phyloP scores from a whole-genome alignment of 2,888 invertebrate species.

The Invenusta paracnida region DNA sequence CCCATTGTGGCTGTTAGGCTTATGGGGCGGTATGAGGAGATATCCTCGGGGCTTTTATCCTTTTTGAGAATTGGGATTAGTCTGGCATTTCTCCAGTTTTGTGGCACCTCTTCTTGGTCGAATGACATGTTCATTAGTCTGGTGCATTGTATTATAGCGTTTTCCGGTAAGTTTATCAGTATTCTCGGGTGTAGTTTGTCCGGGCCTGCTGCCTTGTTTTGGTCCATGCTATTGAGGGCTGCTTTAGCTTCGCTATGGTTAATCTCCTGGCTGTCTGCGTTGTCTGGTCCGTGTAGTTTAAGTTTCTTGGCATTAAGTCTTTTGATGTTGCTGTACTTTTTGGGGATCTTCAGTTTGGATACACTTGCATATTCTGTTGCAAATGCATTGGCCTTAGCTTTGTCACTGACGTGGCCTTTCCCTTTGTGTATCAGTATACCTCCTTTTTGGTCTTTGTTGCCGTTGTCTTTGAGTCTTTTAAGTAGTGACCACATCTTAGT shows the following conservation, averaged over 20 bases:
- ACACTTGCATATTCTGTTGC: neutral
- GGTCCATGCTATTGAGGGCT: neutral
- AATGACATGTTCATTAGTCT: neutral
- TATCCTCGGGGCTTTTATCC: neutral
- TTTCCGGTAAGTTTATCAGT: neutral
- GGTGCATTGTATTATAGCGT: neutral
- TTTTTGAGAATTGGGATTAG: constrained; percentile 16
- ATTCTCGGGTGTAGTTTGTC: neutral
- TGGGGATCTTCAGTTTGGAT: neutral
- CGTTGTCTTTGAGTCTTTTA: neutral
- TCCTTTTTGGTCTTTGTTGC: constrained; percentile 7
- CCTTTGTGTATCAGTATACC: constrained; percentile 15
- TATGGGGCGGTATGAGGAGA: neutral
- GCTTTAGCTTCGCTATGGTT: neutral
- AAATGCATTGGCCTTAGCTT: constrained; percentile 2
- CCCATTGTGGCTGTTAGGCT: too few relatives aligned
- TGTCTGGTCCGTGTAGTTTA: neutral
- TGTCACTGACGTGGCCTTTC: neutral
- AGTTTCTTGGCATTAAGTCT: neutral
- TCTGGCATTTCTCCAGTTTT: constrained; percentile 19
- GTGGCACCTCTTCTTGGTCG: neutral
- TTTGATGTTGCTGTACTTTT: neutral
- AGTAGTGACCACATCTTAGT: neutral
- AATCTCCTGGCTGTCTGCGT: constrained; percentile 2
- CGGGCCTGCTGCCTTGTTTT: neutral